Conservation (phyloP, 1,140 invertebrate genomes). For the Ceratosolen fusciceps region DNA sequence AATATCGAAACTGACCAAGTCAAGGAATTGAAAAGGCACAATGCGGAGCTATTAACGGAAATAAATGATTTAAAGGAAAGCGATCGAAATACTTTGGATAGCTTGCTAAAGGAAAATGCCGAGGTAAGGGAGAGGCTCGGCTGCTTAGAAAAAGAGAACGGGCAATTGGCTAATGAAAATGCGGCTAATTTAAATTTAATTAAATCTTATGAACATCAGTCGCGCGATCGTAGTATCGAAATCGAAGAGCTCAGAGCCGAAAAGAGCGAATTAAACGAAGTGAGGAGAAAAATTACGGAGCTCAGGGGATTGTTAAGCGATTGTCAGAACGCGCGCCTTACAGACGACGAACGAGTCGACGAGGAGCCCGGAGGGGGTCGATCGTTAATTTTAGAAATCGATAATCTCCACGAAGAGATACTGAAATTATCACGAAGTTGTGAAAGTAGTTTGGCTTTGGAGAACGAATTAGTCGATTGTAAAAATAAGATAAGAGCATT, state of each 20-base stretch:
- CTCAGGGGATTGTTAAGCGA: constrained; percentile 16
- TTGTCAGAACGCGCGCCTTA: constrained; percentile 25
- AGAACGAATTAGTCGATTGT: constrained; percentile 4
- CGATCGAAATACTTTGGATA: constrained; percentile 31
- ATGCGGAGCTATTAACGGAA: constrained; percentile 50
- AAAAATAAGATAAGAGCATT: constrained; percentile 25
- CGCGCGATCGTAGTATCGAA: constrained; percentile 22
- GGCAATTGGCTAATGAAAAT: constrained; percentile 42
- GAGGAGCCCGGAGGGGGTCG: constrained; percentile 41
- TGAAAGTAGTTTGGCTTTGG: constrained; percentile 22
- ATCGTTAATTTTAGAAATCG: constrained; percentile 39
- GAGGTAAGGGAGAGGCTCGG: too few relatives aligned
- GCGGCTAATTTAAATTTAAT: constrained; percentile 7
- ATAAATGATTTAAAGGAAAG: constrained; percentile 45
- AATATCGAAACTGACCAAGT: constrained; percentile 55
- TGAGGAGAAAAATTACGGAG: constrained; percentile 35
- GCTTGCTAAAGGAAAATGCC: too few relatives aligned
- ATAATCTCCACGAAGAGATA: constrained; percentile 41
- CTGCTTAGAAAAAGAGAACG: too few relatives aligned
- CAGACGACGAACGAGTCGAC: constrained; percentile 24
- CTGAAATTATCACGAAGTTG: constrained; percentile 26
- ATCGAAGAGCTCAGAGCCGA: constrained; percentile 19
- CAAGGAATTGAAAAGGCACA: constrained; percentile 54
- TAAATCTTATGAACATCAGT: constrained; percentile 20
- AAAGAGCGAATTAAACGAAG: constrained; percentile 1